phyloP scores from a whole-genome alignment of 2,888 invertebrate genomes.

The Athalia circularis region DNA sequence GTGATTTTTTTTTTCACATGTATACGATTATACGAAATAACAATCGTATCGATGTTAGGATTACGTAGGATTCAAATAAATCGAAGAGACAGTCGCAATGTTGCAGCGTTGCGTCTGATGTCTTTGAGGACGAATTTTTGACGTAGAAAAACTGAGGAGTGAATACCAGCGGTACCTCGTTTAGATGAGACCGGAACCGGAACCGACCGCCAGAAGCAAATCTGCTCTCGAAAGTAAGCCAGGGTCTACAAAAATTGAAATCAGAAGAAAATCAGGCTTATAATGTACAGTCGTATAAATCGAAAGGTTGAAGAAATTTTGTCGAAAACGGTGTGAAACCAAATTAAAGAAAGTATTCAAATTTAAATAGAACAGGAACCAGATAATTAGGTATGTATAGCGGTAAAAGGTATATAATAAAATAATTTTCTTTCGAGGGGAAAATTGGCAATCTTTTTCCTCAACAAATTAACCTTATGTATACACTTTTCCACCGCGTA shows the following conservation, averaged over 20 bases:
- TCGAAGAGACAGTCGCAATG: too few species aligned
- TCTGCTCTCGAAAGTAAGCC: neutral
- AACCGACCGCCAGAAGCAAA: conserved; percentile 15
- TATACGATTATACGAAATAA: neutral
- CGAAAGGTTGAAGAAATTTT: conserved; percentile 7
- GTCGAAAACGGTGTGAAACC: neutral
- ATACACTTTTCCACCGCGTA: too few species aligned
- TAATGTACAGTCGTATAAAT: conserved; percentile 18
- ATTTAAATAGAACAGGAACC: too few species aligned
- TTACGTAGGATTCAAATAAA: too few species aligned
- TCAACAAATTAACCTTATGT: too few species aligned
- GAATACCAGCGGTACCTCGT: neutral
- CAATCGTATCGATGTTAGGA: too few species aligned
- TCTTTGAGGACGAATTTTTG: neutral
- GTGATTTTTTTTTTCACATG: neutral
- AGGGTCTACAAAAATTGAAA: neutral
- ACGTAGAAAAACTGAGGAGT: too few species aligned
- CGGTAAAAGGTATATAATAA: too few species aligned
- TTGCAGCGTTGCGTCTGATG: neutral
- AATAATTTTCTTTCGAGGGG: too few species aligned
- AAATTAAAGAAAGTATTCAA: conserved; percentile 9
- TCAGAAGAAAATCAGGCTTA: neutral
- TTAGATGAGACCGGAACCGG: conserved; percentile 32
- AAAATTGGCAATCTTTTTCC: too few species aligned
- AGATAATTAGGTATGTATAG: too few species aligned